These are phyloP conservation scores for Silurus asotus DNA, from an alignment of 2,113 vertebrate species.

Conservation along the genomic window DNA sequence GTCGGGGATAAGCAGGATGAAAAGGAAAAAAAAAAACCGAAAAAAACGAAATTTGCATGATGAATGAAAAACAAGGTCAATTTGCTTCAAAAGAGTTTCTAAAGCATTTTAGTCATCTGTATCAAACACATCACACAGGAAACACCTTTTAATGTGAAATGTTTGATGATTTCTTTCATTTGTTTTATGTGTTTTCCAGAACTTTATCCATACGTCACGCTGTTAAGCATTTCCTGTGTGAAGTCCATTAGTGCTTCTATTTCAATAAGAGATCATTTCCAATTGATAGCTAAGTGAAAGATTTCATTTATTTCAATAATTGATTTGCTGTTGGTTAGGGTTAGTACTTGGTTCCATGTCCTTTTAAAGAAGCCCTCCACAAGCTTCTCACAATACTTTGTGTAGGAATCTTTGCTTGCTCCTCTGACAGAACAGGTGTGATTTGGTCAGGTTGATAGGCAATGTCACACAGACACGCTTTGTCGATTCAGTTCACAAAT, in stretches of 20 bases:
- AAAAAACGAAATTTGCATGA: background rate
- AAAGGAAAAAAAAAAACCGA: background rate
- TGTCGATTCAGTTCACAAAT: background rate
- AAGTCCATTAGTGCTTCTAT: background rate
- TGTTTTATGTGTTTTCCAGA: background rate
- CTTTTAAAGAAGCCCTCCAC: background rate
- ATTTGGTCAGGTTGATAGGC: background rate
- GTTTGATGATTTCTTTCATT: background rate
- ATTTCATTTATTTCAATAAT: background rate
- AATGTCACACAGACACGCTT: background rate
- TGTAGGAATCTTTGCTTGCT: background rate
- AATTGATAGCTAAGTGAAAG: background rate
- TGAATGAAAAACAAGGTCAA: conserved; percentile 3
- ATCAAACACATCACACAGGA: background rate
- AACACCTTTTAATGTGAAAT: background rate
- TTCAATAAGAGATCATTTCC: background rate
- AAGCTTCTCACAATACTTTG: background rate
- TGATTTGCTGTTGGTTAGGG: background rate
- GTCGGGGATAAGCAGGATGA: background rate
- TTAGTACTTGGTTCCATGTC: background rate
- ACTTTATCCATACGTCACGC: background rate
- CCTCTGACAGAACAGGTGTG: background rate
- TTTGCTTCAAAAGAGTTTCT: background rate
- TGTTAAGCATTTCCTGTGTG: background rate
- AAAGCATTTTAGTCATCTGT: background rate